Evolutionary conservation across 2,113 vertebrate genomes (phyloP).

Genomic region (Nerophis ophidion): DNA sequence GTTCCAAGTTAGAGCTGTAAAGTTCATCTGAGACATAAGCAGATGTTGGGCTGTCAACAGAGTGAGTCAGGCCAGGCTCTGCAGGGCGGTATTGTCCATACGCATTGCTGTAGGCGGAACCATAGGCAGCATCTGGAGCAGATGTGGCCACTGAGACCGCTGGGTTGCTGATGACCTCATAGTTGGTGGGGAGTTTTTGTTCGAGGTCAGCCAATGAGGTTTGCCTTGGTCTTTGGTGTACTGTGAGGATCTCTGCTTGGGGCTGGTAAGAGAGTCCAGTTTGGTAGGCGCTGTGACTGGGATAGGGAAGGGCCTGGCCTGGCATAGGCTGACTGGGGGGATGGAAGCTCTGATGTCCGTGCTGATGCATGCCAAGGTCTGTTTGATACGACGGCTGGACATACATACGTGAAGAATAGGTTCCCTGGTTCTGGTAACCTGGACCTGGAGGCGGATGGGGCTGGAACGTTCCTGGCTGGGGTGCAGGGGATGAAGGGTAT

Average conservation of each 20-base stretch:
- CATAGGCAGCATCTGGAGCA: slow-evolving; percentile 71
- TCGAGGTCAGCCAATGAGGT: slow-evolving; percentile 92
- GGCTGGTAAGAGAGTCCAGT: slow-evolving; percentile 73
- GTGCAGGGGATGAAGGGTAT: slow-evolving; percentile 76
- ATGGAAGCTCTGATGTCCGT: slow-evolving; percentile 78
- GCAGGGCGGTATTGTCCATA: slow-evolving; percentile 80
- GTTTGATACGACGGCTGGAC: slow-evolving; percentile 76
- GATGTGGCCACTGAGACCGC: slow-evolving; percentile 79
- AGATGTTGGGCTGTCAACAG: slow-evolving; percentile 75
- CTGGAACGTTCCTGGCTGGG: slow-evolving; percentile 81
- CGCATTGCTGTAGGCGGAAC: slow-evolving; percentile 70
- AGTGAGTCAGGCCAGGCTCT: slow-evolving; percentile 76
- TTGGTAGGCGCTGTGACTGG: slow-evolving; percentile 70
- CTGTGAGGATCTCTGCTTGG: slow-evolving; percentile 73
- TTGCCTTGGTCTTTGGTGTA: slow-evolving; percentile 87
- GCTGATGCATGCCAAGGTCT: slow-evolving; percentile 75
- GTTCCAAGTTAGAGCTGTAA: slow-evolving; percentile 90
- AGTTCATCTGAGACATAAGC: slow-evolving; percentile 82
- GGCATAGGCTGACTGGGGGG: slow-evolving; percentile 76
- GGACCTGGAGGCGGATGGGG: slow-evolving; percentile 76
- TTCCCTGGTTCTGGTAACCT: slow-evolving; percentile 74
- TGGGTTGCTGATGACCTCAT: slow-evolving; percentile 85
- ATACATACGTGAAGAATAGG: slow-evolving; percentile 77
- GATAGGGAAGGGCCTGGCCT: slow-evolving; percentile 74
- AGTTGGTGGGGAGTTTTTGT: slow-evolving; percentile 93